phyloP scores from a whole-genome alignment of 2,888 invertebrate species.

The Sminthurides aquaticus region DNA sequence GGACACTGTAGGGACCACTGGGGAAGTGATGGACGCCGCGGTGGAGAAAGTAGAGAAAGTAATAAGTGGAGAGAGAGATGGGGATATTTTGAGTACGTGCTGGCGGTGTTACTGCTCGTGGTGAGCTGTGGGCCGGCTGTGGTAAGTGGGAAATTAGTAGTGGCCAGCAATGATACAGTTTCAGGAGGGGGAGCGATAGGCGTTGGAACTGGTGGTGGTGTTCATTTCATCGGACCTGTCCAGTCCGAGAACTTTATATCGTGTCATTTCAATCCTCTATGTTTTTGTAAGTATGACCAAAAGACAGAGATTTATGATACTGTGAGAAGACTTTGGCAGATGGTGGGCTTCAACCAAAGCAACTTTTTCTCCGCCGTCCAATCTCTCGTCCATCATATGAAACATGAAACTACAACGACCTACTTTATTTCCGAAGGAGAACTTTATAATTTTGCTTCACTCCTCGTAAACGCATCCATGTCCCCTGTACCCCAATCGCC shows the following conservation, averaged over 20 bases:
- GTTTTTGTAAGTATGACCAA: conserved; percentile 42
- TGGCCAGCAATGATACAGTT: conserved; percentile 3
- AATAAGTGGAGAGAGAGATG: neutral
- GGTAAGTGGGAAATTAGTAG: neutral
- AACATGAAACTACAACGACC: conserved; percentile 34
- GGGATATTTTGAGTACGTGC: neutral
- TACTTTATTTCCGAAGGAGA: conserved; percentile 36
- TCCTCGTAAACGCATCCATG: conserved; percentile 30
- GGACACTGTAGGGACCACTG: too few species aligned
- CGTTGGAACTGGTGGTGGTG: neutral
- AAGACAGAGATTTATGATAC: conserved; percentile 42
- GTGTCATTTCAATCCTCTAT: conserved; percentile 42
- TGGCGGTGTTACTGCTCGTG: neutral
- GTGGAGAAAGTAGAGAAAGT: too few species aligned
- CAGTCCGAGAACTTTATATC: conserved; percentile 40
- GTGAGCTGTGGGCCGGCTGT: neutral
- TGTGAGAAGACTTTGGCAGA: conserved; percentile 37
- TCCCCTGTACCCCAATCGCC: conserved; percentile 18
- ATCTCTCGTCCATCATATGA: conserved; percentile 31
- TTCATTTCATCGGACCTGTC: conserved; percentile 29
- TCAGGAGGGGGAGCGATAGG: neutral
- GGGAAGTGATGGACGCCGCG: too few species aligned
- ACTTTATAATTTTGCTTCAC: conserved; percentile 30
- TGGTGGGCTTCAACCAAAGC: conserved; percentile 38
- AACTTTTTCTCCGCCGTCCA: conserved; percentile 32